These are phyloP conservation scores for Mirza zaza DNA, from an alignment of 2,113 vertebrate species.

Conservation along the genomic window DNA sequence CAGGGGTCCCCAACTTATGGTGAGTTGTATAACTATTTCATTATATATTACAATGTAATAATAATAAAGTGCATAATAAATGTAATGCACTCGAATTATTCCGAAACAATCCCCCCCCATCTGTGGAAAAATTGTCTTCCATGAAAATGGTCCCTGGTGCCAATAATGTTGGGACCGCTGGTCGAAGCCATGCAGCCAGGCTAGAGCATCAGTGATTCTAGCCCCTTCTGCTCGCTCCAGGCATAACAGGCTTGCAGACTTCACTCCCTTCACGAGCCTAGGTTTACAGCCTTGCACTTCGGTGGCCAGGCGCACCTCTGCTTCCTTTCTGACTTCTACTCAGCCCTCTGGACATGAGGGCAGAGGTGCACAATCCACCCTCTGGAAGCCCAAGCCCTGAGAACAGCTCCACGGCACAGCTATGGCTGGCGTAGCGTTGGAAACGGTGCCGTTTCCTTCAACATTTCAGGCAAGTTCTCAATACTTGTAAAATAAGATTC, in stretches of 20 bases:
- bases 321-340: background rate
- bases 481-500: background rate
- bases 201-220: background rate
- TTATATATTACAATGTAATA: too few relatives aligned
- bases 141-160: too few relatives aligned
- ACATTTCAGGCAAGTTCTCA: background rate
- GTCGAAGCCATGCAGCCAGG: background rate
- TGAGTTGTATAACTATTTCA: too few relatives aligned
- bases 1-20: too few relatives aligned
- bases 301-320: fast-evolving
- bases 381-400: background rate
- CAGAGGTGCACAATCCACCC: fast-evolving
- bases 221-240: background rate
- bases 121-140: too few relatives aligned
- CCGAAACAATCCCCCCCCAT: too few relatives aligned
- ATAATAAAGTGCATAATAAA: too few relatives aligned
- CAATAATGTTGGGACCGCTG: too few relatives aligned
- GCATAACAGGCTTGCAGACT: background rate
- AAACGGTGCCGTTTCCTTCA: background rate
- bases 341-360: background rate
- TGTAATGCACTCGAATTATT: too few relatives aligned
- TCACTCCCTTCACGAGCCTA: too few relatives aligned
- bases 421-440: too few relatives aligned
- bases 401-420: background rate
- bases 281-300: too few relatives aligned